Evolutionary conservation across 2,113 vertebrate genomes (phyloP), one percentile per base, ranked within the genome.

Genomic region (Tamias sibiricus): DNA sequence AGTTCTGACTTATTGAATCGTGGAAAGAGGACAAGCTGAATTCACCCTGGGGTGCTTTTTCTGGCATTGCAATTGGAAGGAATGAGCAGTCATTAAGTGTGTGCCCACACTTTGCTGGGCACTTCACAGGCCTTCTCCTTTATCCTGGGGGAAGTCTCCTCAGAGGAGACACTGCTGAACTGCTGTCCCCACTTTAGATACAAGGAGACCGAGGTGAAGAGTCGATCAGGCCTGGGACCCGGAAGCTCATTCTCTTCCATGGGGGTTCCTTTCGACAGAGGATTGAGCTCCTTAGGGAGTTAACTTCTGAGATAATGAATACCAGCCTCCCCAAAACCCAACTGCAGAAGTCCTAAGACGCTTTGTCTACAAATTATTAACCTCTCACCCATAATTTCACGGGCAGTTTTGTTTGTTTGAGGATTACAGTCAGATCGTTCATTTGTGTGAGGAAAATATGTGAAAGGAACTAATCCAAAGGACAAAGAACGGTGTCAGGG

Each of bases 321-420:
- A 82, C 16, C 10, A 28, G 16, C 6, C 24, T 12, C 9, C 54
- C 66, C 20, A 35, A 37, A 44, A 59, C 30, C 22, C 20, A 62
- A 12, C 6, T 32, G 35, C 49, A 89, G 35, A 94, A 94, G 80
- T 84, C 85, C 75, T 84, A 89, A 90, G 62, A 68, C 13, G 16
- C 37, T 94, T 94, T 74, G 54, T 79, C 71, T 92, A 75, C 10
- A 87, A 72, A 87, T 84, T 90, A 76, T 64, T 96, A 71, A 87
- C 44, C 57, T 76, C 26, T 64, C 69, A 75, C 69, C 80, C 81
- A 79, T 75, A 69, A 87, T 79, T 75, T 84, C 68, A 57, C 26
- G 76, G 44, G n/a, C 40, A 69, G 54, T 52, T 90, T 71, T 74
- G 9, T 86, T 94, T 94, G 47, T 42, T 76, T 66, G 69, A 81